phyloP scores from a whole-genome alignment of 2,113 vertebrate species.

The Aythya baeri region DNA sequence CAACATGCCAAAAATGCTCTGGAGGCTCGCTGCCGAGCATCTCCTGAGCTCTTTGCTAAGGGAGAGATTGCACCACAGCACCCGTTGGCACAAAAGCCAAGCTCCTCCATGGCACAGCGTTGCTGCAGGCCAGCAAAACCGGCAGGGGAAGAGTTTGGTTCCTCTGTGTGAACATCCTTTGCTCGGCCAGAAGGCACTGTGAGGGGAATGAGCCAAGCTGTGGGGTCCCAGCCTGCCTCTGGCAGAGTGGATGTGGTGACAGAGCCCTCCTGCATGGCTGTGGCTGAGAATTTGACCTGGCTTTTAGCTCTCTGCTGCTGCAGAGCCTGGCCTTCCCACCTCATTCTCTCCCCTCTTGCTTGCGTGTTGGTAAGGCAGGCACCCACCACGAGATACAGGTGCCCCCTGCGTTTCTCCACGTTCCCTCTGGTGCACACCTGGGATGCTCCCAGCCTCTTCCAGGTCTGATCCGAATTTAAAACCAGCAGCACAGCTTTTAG shows the following conservation, averaged over 20 bases:
- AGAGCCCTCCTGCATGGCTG: not conserved
- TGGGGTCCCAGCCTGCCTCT: not conserved
- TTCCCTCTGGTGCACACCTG: not conserved
- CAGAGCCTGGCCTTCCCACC: not conserved
- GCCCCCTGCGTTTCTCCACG: not conserved
- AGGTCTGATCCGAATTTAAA: not conserved
- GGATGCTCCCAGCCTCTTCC: not conserved
- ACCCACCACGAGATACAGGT: not conserved
- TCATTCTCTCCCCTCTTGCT: not conserved
- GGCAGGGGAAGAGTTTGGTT: not conserved
- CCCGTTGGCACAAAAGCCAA: not conserved
- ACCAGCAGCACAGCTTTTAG: not conserved
- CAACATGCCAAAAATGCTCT: not conserved
- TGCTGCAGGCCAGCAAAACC: not conserved
- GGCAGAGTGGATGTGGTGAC: not conserved
- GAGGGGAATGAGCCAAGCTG: not conserved
- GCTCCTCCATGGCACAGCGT: not conserved
- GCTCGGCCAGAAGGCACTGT: not conserved
- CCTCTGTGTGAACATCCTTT: not conserved
- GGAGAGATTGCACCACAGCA: fast-evolving
- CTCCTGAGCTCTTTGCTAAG: not conserved
- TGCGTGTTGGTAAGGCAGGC: not conserved
- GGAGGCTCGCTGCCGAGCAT: not conserved
- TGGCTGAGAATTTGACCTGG: not conserved
- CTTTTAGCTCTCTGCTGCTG: not conserved